Evolutionary conservation across 1,140 invertebrate species (phyloP).

Genomic region (Eriocheir sinensis): DNA sequence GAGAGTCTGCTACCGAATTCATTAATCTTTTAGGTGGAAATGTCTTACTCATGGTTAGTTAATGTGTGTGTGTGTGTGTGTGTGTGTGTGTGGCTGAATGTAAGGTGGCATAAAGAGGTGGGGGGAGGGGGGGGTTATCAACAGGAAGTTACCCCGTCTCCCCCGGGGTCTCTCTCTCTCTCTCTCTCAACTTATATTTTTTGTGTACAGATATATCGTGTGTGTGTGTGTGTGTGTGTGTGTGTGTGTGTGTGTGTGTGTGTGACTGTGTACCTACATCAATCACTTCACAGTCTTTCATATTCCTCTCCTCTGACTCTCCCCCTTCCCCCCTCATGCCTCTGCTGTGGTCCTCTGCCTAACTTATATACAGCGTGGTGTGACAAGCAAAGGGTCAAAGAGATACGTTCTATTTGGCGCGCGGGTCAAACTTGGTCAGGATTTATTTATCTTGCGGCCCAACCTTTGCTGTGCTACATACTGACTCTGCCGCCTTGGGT

Average conservation of each 20-base stretch:
- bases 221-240: conserved; percentile 36
- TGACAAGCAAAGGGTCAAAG: background rate
- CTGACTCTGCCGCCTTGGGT: too few relatives aligned
- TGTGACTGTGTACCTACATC: background rate
- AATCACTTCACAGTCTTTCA: background rate
- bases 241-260: background rate
- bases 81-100: background rate
- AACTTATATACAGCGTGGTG: background rate
- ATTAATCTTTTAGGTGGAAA: background rate
- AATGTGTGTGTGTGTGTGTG: conserved; percentile 8
- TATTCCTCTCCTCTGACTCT: background rate
- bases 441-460: background rate
- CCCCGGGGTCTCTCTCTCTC: too few relatives aligned
- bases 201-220: too few relatives aligned
- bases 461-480: too few relatives aligned
- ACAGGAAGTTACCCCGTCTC: background rate
- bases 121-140: background rate
- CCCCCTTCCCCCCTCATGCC: background rate
- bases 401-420: background rate
- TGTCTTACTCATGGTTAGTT: background rate
- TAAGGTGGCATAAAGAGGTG: background rate
- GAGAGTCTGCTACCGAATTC: background rate
- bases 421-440: background rate
- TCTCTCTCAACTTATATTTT: too few relatives aligned
- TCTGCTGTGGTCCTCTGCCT: background rate